Evolutionary conservation across 2,797 vertebrate species (phyloP), one percentile per base, ranked within the genome.

Genomic region (Pelochelys cantorii): DNA sequence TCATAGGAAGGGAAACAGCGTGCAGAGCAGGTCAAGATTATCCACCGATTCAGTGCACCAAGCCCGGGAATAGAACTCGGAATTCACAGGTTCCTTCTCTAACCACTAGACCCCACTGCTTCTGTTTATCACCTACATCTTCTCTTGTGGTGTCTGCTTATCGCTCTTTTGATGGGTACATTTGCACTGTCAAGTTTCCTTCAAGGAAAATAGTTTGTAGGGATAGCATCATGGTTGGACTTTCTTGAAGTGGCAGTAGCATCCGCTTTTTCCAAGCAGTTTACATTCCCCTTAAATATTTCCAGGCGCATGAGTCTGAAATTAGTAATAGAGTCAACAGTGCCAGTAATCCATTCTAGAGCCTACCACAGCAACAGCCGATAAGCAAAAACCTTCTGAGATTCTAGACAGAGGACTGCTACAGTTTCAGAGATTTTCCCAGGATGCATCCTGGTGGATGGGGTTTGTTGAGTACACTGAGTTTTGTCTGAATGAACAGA

Each of bases 401-500:
- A 37, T 52, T 75, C 13, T 23, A 75, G 11, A 11, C 25, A 75
- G 42, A 15, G 48, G 23, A 48, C 37, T 2, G 6, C 37, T 75
- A 48, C 23, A 15, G 25, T 42, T 75, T 71, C 31, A 37, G 65
- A 71, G 31, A 10, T 14, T 71, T 71, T 22, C 20, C 65, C 65
- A 37, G 37, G 37, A 37, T 11, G 10, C 31, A 23, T 37, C 17
- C 55, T 55, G 20, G 22, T 71, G 7, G 1, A 85, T n/a, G 1
- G 59, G 87, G 62, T 74, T n/a, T 17, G 14, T 57, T 5, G 23
- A 57, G 25, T 57, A 11, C 54, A 0, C 7, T 13, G 56, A 85
- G 3, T 86, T 89, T 92, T 85, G 29, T 77, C 7, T 77, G 17
- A n/a, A 83, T 79, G 75, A 85, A 84, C 83, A 1, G 75, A 93